A percentile compares a stretch with the other conserved stretches of the same genome.
Evolutionary conservation across 2,888 invertebrate genomes (phyloP).

Genomic region (Fragum sueziense): DNA sequence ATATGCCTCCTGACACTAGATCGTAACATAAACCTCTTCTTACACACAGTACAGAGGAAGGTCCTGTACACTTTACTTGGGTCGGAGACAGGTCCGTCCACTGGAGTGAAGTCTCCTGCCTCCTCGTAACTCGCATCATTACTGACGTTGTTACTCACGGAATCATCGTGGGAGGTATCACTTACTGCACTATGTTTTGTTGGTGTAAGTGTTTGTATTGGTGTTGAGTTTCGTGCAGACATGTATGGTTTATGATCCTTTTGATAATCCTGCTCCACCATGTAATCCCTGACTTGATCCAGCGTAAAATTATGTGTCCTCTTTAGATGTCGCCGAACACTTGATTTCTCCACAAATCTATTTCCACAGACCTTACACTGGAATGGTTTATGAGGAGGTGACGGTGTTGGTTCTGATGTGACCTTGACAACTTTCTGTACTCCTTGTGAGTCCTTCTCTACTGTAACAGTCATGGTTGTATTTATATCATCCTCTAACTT

Average conservation of each 20-base stretch:
- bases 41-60: slow-evolving; percentile 39
- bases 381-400: slow-evolving; percentile 39
- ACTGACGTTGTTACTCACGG: neutral
- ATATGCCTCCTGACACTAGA: slow-evolving; percentile 35
- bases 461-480: slow-evolving; percentile 45
- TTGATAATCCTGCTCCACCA: slow-evolving; percentile 44
- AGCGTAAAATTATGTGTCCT: slow-evolving; percentile 47
- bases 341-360: slow-evolving; percentile 51
- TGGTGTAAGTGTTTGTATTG: no score
- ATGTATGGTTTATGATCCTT: slow-evolving; percentile 18
- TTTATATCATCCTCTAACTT: slow-evolving; percentile 14
- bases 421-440: slow-evolving; percentile 56
- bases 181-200: neutral
- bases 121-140: slow-evolving; percentile 20
- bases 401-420: neutral
- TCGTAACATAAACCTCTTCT: slow-evolving; percentile 27
- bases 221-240: no score
- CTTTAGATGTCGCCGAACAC: slow-evolving; percentile 53
- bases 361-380: slow-evolving; percentile 49
- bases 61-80: slow-evolving; percentile 18
- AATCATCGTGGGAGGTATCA: neutral
- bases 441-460: slow-evolving; percentile 49
- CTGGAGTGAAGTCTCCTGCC: slow-evolving; percentile 24
- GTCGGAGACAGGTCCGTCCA: slow-evolving; percentile 24
- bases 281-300: slow-evolving; percentile 47